These are phyloP conservation scores for Mesorhabditis belari DNA, from an alignment of 2,888 invertebrate species.

Conservation along the genomic window DNA sequence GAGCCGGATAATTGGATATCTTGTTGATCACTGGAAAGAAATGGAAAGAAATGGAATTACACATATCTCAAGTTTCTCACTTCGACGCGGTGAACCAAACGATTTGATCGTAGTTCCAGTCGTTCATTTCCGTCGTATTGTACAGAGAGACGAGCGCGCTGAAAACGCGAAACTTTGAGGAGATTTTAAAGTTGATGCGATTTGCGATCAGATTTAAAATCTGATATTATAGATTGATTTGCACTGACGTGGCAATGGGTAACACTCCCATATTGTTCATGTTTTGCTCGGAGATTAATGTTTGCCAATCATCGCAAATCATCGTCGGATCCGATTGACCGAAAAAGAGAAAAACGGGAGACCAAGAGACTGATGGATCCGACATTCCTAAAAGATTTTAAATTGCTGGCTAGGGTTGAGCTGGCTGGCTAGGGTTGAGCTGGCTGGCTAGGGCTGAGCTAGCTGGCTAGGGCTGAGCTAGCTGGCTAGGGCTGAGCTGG, in stretches of 20 bases:
- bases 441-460: no score
- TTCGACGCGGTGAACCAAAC: background rate
- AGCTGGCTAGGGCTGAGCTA: no score
- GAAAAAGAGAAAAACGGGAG: background rate
- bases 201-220: no score
- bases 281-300: background rate
- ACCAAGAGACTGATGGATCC: background rate
- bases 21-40: background rate
- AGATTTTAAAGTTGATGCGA: no score
- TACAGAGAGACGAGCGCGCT: background rate
- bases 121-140: background rate
- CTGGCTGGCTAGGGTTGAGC: no score
- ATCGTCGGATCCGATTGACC: background rate
- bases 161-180: no score
- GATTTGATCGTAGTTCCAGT: background rate
- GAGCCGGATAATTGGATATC: background rate
- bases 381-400: background rate
- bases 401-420: no score
- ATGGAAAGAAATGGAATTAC: background rate
- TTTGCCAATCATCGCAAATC: background rate
- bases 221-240: no score
- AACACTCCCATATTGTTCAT: background rate
- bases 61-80: background rate
- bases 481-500: no score
- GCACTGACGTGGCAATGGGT: background rate